Evolutionary conservation across 2,888 invertebrate species (phyloP), one percentile per base, ranked within the genome.

Genomic region (Phengaris arion): DNA sequence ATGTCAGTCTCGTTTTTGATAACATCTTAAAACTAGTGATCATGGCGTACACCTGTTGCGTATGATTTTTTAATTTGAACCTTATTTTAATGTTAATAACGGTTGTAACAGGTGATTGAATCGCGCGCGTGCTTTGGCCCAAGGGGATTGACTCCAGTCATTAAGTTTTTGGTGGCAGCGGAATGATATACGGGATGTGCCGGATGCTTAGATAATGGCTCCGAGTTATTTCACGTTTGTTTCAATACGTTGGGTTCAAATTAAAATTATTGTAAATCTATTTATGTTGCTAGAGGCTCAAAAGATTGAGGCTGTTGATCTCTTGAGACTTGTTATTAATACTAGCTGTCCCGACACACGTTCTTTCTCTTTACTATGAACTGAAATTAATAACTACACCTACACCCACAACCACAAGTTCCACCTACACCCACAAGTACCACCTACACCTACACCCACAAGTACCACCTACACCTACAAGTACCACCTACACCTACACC

Each of bases 91-190:
- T 15, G 9, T 0, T n/a, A 15, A 75, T 77, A 79, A 74, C 76
- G 9, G 9, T 8, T 59, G 45, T 35, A 35, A 64, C 35, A 54
- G 45, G 45, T 22, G 48, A 48, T 59, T 45, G 83, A 83, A 82
- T 82, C 81, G 83, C 86, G 85, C 85, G 87, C 85, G 83, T 82
- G 82, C 80, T 81, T 84, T 83, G 81, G 80, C 82, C 83, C 82
- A 85, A 85, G 86, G 88, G 87, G 87, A 87, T 88, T 89, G 89
- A 90, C 90, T 89, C 88, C 86, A 84, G 86, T 90, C 91, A 91
- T 92, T 92, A 92, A 90, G 85, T 91, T 90, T 91, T 84, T 84
- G 87, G 85, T 85, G 85, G 85, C 85, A 85, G 83, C 84, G 82
- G 84, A 85, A 89, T 90, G 89, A 90, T 90, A 87, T 88, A 91